Conservation (phyloP, 2,888 invertebrate species). For the Lasius fuliginosus region DNA sequence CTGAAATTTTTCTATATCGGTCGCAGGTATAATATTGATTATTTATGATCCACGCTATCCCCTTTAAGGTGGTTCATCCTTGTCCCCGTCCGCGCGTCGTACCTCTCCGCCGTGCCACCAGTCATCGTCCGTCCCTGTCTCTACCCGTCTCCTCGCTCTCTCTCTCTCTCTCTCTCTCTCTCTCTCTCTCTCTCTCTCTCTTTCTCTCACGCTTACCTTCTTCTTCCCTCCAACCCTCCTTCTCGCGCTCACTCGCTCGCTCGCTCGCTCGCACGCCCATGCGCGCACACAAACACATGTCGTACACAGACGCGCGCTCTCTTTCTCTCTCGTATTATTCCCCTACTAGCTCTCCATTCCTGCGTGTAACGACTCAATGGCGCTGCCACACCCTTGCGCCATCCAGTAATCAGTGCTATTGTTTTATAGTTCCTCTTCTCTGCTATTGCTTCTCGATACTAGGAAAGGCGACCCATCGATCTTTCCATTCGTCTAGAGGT, state of each 20-base stretch:
- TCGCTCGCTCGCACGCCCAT: conserved; percentile 58
- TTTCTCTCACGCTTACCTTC: background rate
- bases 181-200: conserved; percentile 14
- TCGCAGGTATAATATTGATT: conserved; percentile 84
- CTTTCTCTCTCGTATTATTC: conserved; percentile 68
- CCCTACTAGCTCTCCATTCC: conserved; percentile 80
- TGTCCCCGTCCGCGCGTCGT: conserved; percentile 77
- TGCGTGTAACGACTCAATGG: conserved; percentile 86
- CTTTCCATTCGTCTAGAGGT: conserved; percentile 47
- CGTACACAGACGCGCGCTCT: background rate
- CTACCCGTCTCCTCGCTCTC: conserved; percentile 40
- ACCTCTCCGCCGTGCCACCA: conserved; percentile 74
- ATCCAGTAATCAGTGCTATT: conserved; percentile 85
- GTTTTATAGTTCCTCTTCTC: conserved; percentile 82
- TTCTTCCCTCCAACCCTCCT: conserved; percentile 38
- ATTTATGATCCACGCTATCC: conserved; percentile 84
- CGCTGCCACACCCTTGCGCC: conserved; percentile 86
- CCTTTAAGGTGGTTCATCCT: conserved; percentile 86
- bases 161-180: conserved; percentile 40
- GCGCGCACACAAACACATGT: background rate
- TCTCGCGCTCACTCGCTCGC: conserved; percentile 41
- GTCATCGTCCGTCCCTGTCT: conserved; percentile 32
- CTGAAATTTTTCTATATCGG: conserved; percentile 69
- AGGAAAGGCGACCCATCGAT: conserved; percentile 66
- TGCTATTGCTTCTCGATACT: conserved; percentile 72